Percentiles rank a stretch among this genome's conserved stretches.
Evolutionary conservation across 2,888 invertebrate species (phyloP).

Genomic region (Entomobrya proxima): DNA sequence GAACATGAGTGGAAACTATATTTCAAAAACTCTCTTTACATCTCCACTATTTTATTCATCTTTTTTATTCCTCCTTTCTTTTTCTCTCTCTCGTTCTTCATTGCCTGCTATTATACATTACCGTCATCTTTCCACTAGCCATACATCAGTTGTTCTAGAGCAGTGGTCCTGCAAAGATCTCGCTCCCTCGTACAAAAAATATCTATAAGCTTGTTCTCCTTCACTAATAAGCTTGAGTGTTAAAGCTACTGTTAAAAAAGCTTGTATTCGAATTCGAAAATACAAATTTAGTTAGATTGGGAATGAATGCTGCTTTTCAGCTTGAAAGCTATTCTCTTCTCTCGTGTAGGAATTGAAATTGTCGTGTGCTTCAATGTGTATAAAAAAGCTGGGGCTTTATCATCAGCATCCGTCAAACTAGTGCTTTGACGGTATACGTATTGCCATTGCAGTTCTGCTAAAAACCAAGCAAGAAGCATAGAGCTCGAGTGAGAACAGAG

Average conservation of each 20-base stretch:
- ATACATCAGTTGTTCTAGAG: constrained; percentile 66
- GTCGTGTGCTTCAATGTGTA: constrained; percentile 38
- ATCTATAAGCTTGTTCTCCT: background rate
- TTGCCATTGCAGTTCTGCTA: background rate
- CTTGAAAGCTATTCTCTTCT: background rate
- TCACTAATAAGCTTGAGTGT: too few relatives aligned
- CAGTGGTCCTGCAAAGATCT: constrained; percentile 60
- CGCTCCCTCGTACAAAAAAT: constrained; percentile 18
- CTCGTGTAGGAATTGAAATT: background rate
- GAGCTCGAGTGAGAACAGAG: constrained; percentile 15
- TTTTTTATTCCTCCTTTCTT: constrained; percentile 48
- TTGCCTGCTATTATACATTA: constrained; percentile 54
- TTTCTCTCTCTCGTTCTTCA: constrained; percentile 18
- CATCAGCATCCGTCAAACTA: constrained; percentile 29
- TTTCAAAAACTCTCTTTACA: constrained; percentile 46
- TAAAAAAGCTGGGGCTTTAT: background rate
- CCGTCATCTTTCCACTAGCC: constrained; percentile 45
- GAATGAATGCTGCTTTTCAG: constrained; percentile 46
- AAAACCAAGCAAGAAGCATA: too few relatives aligned
- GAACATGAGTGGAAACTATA: constrained; percentile 14
- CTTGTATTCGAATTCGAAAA: too few relatives aligned
- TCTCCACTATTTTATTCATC: constrained; percentile 44
- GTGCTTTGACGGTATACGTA: background rate
- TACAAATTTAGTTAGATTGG: background rate
- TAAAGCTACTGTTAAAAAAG: too few relatives aligned